phyloP scores from a whole-genome alignment of 2,113 vertebrate genomes.

The Polypterus senegalus region DNA sequence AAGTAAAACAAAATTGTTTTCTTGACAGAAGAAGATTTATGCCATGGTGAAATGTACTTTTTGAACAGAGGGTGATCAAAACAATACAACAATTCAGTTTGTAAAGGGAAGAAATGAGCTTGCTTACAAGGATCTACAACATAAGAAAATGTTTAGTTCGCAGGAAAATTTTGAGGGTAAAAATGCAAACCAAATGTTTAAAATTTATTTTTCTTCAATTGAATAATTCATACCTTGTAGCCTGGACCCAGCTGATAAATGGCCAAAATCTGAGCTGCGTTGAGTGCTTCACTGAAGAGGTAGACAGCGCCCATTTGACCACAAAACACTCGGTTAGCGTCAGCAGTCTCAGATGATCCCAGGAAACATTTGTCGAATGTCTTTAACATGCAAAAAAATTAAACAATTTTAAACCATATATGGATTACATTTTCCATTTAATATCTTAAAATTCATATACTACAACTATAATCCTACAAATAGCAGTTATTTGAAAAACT shows the following conservation, averaged over 20 bases:
- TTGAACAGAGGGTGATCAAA: too few relatives aligned
- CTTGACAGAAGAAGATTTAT: too few relatives aligned
- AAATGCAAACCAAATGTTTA: too few relatives aligned
- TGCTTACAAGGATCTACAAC: too few relatives aligned
- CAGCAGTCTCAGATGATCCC: constrained; percentile 90
- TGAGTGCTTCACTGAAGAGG: constrained; percentile 88
- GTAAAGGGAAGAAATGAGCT: too few relatives aligned
- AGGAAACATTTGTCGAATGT: constrained; percentile 98
- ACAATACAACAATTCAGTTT: too few relatives aligned
- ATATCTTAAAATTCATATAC: background rate
- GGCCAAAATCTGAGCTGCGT: constrained; percentile 89
- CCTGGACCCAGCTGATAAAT: constrained; percentile 91
- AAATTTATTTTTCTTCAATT: background rate
- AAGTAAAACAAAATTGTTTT: too few relatives aligned
- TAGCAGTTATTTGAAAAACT: background rate
- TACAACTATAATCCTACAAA: constrained; percentile 14
- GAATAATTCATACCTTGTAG: constrained; percentile 68
- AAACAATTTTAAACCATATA: background rate
- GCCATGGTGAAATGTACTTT: too few relatives aligned
- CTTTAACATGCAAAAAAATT: constrained; percentile 40
- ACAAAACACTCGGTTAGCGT: constrained; percentile 88
- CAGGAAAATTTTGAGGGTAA: too few relatives aligned
- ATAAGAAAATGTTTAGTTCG: too few relatives aligned
- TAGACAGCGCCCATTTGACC: constrained; percentile 96
- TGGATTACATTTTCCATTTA: background rate